A percentile compares a stretch with the other conserved stretches of the same genome.
Evolutionary conservation across 2,888 invertebrate species (phyloP).

Genomic region (Aporophyla lueneburgensis): DNA sequence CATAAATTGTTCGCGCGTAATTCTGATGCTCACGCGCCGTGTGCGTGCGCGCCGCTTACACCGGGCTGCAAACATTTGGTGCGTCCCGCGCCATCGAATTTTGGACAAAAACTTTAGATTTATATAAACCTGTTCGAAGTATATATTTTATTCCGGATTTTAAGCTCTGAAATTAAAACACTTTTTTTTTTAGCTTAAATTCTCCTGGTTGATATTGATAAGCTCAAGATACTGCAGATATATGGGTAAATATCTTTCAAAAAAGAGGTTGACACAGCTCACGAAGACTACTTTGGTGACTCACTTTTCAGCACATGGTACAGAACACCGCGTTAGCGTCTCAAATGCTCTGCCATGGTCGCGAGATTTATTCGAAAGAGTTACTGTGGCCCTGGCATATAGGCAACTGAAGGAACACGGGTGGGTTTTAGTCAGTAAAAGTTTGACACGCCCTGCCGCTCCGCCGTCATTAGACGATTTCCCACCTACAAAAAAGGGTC

Average conservation of each 20-base stretch:
- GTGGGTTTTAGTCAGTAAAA: no score
- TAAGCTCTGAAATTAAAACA: background rate
- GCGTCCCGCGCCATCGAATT: background rate
- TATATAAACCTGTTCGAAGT: background rate
- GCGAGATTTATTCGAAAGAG: no score
- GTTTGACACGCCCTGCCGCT: no score
- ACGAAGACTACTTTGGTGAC: background rate
- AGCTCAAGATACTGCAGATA: background rate
- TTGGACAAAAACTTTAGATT: background rate
- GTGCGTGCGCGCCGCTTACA: constrained; percentile 50
- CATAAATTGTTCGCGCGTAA: constrained; percentile 62
- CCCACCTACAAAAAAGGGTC: no score
- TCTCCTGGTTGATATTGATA: background rate
- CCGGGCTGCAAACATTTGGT: constrained; percentile 29
- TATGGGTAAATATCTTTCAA: background rate
- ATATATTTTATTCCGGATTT: background rate
- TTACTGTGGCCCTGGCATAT: no score
- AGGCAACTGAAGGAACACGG: no score
- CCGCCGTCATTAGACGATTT: no score
- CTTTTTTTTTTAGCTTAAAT: background rate
- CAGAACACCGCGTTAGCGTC: no score
- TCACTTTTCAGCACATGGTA: background rate
- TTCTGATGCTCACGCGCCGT: constrained; percentile 44
- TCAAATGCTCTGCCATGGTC: no score
- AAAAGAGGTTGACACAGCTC: background rate